Percentiles rank a stretch among this genome's conserved stretches.
Evolutionary conservation across 2,888 invertebrate species (phyloP).

Genomic region (Lasioglossum zephyrum): DNA sequence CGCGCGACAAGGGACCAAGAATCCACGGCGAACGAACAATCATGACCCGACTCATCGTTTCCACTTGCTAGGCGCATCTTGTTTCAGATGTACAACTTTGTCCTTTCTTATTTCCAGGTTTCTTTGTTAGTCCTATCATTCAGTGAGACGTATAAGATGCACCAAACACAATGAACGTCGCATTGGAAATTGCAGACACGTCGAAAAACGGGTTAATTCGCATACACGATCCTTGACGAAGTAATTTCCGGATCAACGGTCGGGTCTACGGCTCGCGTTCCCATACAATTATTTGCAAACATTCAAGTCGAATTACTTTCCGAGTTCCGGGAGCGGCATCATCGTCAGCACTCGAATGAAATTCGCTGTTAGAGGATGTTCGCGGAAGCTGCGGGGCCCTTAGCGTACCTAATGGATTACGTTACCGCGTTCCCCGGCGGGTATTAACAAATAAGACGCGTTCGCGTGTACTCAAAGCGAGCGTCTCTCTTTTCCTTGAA

Average conservation of each 20-base stretch:
- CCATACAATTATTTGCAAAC: background rate
- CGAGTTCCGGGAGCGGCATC: background rate
- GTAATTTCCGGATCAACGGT: background rate
- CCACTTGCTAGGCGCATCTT: background rate
- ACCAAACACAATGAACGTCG: background rate
- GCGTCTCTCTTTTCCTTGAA: background rate
- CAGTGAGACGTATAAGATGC: background rate
- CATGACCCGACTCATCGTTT: background rate
- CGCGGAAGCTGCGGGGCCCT: background rate
- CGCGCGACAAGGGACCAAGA: no score
- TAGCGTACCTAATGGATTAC: conserved; percentile 1
- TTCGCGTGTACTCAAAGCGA: conserved; percentile 8
- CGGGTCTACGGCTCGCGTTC: background rate
- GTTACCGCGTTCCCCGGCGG: background rate
- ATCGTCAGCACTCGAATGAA: background rate
- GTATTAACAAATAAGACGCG: conserved; percentile 20
- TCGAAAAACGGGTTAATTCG: background rate
- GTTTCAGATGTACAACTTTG: background rate
- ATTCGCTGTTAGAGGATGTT: background rate
- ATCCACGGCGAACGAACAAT: background rate
- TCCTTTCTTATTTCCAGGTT: background rate
- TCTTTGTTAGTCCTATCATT: background rate
- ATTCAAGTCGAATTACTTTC: background rate
- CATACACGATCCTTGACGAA: background rate
- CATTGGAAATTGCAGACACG: background rate